These are phyloP conservation scores for Pachycephala philippinensis DNA, from an alignment of 2,113 vertebrate genomes.

Conservation along the genomic window DNA sequence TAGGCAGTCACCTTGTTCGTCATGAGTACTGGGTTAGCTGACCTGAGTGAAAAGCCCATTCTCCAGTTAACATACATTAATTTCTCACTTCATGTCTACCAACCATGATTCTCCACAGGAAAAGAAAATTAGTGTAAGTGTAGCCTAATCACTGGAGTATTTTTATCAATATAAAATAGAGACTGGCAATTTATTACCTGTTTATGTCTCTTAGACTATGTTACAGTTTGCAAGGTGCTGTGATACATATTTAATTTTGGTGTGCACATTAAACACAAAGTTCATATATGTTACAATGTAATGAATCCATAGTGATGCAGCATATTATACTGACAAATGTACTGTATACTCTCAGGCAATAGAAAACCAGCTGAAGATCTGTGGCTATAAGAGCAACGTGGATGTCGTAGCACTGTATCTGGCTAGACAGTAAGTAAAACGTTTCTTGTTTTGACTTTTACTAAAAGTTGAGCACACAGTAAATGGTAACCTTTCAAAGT, in stretches of 20 bases:
- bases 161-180: conserved; percentile 26
- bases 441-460: background rate
- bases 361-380: conserved; percentile 71
- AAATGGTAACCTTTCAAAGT: background rate
- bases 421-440: conserved; percentile 70
- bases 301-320: background rate
- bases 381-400: conserved; percentile 65
- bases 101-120: background rate
- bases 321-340: conserved; percentile 40
- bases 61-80: background rate
- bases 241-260: conserved; percentile 25
- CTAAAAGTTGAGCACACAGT: background rate
- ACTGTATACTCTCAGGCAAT: conserved; percentile 69
- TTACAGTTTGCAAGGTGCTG: conserved; percentile 17
- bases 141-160: background rate
- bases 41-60: background rate
- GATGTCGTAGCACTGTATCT: conserved; percentile 73
- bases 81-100: background rate
- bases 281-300: background rate
- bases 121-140: background rate
- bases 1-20: background rate
- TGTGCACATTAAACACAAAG: background rate
- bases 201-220: background rate
- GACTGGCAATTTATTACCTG: background rate
- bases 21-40: background rate